Base-by-base conservation (phyloP, 2,797 vertebrate genomes). In the Dromococcyx pavoninus region DNA sequence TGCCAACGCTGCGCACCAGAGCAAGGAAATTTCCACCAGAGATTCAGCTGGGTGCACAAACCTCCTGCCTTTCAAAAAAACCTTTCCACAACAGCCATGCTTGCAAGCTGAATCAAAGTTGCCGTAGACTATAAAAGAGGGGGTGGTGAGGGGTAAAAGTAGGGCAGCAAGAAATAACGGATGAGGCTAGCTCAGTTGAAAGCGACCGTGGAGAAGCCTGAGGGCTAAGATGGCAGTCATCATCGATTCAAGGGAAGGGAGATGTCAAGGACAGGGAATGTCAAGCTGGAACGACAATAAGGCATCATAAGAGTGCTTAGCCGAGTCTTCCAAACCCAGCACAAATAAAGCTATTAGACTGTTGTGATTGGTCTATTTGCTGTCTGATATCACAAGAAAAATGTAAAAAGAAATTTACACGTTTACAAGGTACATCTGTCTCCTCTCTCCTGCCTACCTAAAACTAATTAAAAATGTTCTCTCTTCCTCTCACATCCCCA, bases 191-290 rank as follows among this genome's bases (percentile, higher is more conserved):
- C 66, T 80, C 43, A 14, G 53, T 53, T 84, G 80, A 88, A 88
- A 92, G 72, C 81, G 67, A 89, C 86, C 19, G 51, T 46, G 74
- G 73, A 94, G 86, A 62, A 90, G 86, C 94, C 94, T 58, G 73
- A 60, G 87, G 94, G 74, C 91, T 67, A 33, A 35, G 80, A 89
- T 50, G 71, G 89, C 76, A 93, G 48, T 81, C 81, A 88, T 54
- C n/a, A 62, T 54, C 22, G 86, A 92, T 93, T 94, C 91, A 89
- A 82, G 76, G 69, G 25, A 83, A 89, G 9, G 53, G 72, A 93
- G 89, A 93, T 86, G 87, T 96, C 90, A 95, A 97, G 89, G 93
- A 89, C 80, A 54, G 88, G 64, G 85, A 95, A 96, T 96, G 95
- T 96, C 96, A 96, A 89, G 87, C 75, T 72, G 80, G 83, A 94